Evolutionary conservation across 2,113 vertebrate species (phyloP).

Genomic region (Entelurus aequoreus): DNA sequence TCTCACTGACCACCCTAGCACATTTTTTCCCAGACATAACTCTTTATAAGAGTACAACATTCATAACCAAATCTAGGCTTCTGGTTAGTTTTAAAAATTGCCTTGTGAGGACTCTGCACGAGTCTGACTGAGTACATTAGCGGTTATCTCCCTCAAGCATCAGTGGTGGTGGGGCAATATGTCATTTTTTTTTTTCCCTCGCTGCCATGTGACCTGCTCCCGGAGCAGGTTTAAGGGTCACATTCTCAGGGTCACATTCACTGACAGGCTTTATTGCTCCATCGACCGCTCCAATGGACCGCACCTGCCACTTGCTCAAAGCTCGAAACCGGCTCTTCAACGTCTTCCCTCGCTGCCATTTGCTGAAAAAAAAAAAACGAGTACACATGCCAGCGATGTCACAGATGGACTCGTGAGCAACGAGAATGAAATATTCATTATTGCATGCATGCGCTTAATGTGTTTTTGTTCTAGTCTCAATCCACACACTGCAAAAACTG

Average conservation of each 20-base stretch:
- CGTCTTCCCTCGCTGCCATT: not conserved
- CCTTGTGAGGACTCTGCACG: not conserved
- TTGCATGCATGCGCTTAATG: no score
- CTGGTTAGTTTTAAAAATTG: not conserved
- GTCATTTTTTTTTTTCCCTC: conserved; percentile 17
- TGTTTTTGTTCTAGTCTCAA: no score
- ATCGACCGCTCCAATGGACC: conserved; percentile 1
- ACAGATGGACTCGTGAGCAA: not conserved
- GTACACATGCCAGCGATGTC: conserved; percentile 18
- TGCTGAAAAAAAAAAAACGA: conserved; percentile 19
- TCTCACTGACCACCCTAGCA: no score
- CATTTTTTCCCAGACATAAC: no score
- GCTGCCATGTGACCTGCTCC: conserved; percentile 19
- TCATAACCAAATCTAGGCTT: conserved; percentile 6
- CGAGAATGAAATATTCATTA: no score
- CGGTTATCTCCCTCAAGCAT: conserved; percentile 12
- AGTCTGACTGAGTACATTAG: conserved; percentile 19
- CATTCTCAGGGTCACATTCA: conserved; percentile 29
- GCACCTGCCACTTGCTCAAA: conserved; percentile 25
- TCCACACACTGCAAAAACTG: not conserved
- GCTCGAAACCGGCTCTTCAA: conserved; percentile 5
- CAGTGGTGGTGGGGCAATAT: conserved; percentile 13
- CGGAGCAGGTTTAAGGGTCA: conserved; percentile 38
- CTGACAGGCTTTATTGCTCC: conserved; percentile 21
- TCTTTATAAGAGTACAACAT: not conserved